Base-by-base conservation (phyloP, 53 echinoderm and acorn worm genomes). In the Patiria pectinifera region DNA sequence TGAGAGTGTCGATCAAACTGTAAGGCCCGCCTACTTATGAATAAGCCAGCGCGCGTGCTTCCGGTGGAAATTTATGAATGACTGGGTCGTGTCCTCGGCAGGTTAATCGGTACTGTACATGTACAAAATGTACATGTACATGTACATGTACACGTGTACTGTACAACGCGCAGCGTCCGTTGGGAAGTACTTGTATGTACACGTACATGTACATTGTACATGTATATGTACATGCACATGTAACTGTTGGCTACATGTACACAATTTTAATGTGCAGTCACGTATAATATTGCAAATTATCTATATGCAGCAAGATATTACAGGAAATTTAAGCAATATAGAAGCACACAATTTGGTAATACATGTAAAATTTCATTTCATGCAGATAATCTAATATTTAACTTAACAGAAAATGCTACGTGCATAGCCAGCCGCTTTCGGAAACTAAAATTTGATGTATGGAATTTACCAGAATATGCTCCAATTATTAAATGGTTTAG, bases 41-140 rank as follows among this genome's bases (percentile, higher is more conserved):
- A 92, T 92, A 92, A 84, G 21, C 24, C 81, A 90, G 90, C 48
- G 81, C 45, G 87, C 87, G 69, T 47, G 70, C 90, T 90, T 90
- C 90, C 90, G 90, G 90, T 90, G 62, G 80, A 90, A 80, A 69
- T 80, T 90, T 90, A 90, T 90, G 90, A 90, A 90, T 90, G 90
- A 81, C 80, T 90, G 62, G 18, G 53, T 53, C 8, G 80, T 80
- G 80, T 80, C 80, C 80, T 80, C 80, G 80, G 49, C 80, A 45
- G 4, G 15, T 13, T 47, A 80, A 45, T 80, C 47, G 23, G 53
- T 4, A 19, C 22, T 46, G 71, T 82, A 58, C 58, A 53, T 59
- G 82, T 82, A 82, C n/a, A 4, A 58, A 23, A 53, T 59, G 82
- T 82, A 82, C n/a, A 4, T 11, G 4, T 21, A 82, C 82, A 58